A percentile compares a stretch with the other conserved stretches of the same genome.
Conservation (phyloP, 2,888 invertebrate genomes). For the Drosophila koepferae region DNA sequence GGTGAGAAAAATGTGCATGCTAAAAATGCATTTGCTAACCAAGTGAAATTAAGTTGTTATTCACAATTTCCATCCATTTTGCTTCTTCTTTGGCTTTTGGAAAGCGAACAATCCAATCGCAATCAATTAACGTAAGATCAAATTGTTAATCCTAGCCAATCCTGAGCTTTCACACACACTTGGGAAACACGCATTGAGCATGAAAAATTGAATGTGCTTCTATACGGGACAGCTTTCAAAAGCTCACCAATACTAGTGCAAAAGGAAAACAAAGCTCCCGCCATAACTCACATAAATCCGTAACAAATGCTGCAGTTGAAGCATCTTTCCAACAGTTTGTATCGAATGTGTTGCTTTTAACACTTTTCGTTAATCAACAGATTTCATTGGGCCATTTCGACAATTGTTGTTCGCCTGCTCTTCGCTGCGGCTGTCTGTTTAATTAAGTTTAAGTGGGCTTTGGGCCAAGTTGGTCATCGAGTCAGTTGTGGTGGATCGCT, state of each 20-base stretch:
- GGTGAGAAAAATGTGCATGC: constrained; percentile 68
- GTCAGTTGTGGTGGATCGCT: constrained; percentile 10
- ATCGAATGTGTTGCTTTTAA: constrained; percentile 16
- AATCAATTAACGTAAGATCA: constrained; percentile 22
- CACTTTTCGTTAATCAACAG: constrained; percentile 54
- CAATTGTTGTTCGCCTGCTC: constrained; percentile 41
- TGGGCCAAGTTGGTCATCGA: constrained; percentile 30
- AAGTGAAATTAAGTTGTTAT: constrained; percentile 74
- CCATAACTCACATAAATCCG: neutral
- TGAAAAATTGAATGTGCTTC: neutral
- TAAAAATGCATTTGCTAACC: constrained; percentile 60
- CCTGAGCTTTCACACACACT: constrained; percentile 30
- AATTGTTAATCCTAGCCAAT: constrained; percentile 2
- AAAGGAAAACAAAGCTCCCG: neutral
- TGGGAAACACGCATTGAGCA: neutral
- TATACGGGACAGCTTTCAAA: constrained; percentile 10
- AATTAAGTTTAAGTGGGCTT: constrained; percentile 57
- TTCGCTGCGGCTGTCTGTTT: constrained; percentile 38
- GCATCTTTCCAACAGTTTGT: neutral
- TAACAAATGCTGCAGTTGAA: neutral
- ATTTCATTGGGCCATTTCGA: constrained; percentile 36
- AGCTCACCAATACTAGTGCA: constrained; percentile 4
- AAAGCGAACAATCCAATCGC: constrained; percentile 63
- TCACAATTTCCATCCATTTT: constrained; percentile 36
- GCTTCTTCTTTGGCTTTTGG: constrained; percentile 53